A percentile compares a stretch with the other conserved stretches of the same genome.
These are phyloP conservation scores for Microtus obscurus DNA, from an alignment of 2,797 vertebrate genomes.

Conservation along the genomic window DNA sequence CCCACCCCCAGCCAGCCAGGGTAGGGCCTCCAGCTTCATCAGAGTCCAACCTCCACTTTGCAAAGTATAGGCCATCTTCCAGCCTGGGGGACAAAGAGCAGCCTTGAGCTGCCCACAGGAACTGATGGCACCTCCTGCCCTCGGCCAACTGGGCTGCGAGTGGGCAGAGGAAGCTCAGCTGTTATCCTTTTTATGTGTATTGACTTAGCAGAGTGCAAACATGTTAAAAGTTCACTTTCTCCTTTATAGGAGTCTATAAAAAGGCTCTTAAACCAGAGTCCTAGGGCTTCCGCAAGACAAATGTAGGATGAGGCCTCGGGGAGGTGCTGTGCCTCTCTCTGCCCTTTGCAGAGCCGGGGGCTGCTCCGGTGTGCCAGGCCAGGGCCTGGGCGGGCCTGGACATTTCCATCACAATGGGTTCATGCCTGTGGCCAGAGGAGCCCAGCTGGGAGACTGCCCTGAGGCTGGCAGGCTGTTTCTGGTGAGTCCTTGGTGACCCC, in stretches of 20 bases:
- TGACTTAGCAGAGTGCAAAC: conserved; percentile 89
- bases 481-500: conserved; percentile 21
- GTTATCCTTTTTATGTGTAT: conserved; percentile 86
- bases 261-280: conserved; percentile 90
- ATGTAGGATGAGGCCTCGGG: conserved; percentile 77
- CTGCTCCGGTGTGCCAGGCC: conserved; percentile 73
- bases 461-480: background rate
- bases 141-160: conserved; percentile 71
- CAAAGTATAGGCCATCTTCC: too few species aligned
- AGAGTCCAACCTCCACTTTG: background rate
- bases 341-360: conserved; percentile 78
- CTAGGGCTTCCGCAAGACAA: conserved; percentile 88
- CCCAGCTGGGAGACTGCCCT: background rate
- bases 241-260: conserved; percentile 92
- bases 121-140: background rate
- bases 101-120: background rate
- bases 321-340: conserved; percentile 60
- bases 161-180: conserved; percentile 82
- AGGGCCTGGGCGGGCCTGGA: conserved; percentile 27
- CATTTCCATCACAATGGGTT: accelerated
- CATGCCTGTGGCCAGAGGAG: background rate
- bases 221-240: conserved; percentile 90
- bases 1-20: background rate
- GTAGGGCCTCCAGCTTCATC: background rate
- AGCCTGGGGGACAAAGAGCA: background rate